Conservation (phyloP, 2,113 vertebrate genomes). For the Gasterosteus nipponicus region DNA sequence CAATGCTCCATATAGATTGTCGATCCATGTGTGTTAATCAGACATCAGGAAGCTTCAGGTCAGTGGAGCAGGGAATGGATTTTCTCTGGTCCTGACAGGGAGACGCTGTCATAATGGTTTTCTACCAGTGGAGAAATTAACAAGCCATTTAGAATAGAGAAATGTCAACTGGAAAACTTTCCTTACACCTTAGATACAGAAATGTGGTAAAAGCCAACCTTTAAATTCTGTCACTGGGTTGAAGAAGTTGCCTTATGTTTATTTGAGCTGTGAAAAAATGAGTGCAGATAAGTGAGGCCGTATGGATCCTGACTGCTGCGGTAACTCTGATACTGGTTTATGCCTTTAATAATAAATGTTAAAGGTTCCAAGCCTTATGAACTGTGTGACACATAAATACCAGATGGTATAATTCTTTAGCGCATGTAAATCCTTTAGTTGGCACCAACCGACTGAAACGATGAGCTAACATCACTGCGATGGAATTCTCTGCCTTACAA, state of each 20-base stretch:
- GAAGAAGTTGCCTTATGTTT: not conserved
- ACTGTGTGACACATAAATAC: not conserved
- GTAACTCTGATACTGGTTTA: not conserved
- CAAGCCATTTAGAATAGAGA: slow-evolving; percentile 52
- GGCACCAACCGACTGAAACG: not conserved
- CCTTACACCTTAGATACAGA: slow-evolving; percentile 21
- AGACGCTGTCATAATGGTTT: slow-evolving; percentile 50
- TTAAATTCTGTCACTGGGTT: slow-evolving; percentile 8
- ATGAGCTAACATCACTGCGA: not conserved
- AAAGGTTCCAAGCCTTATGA: not conserved
- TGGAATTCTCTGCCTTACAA: not conserved
- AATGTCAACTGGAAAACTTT: slow-evolving; percentile 35
- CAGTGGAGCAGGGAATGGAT: slow-evolving; percentile 73
- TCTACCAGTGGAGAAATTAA: slow-evolving; percentile 71
- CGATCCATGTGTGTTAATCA: slow-evolving; percentile 70
- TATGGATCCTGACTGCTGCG: not conserved
- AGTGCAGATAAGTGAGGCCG: slow-evolving; percentile 5
- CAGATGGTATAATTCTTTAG: not conserved
- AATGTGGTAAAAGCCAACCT: slow-evolving; percentile 15
- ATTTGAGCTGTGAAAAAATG: slow-evolving; percentile 7
- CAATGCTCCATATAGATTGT: slow-evolving; percentile 54
- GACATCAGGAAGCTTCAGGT: slow-evolving; percentile 67
- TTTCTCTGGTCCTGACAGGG: slow-evolving; percentile 55
- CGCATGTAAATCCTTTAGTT: not conserved
- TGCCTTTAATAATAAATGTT: not conserved